Evolutionary conservation across 92 coral and sea anemone species (phyloP).

Genomic region (Galaxea fascicularis): DNA sequence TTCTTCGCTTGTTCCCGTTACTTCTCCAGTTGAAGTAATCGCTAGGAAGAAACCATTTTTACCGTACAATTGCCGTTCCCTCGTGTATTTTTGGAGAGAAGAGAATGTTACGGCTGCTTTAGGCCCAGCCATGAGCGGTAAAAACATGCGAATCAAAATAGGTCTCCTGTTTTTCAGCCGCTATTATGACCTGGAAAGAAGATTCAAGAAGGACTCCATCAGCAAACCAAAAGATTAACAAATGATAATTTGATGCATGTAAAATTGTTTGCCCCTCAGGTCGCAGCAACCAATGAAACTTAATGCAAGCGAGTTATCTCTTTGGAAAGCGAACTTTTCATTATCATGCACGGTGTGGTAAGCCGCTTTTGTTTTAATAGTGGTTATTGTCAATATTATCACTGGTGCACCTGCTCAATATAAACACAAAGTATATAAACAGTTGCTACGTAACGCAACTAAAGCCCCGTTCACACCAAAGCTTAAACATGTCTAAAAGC

Average conservation of each 20-base stretch:
- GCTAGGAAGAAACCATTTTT: conserved; percentile 90
- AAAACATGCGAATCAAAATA: not conserved
- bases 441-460: not conserved
- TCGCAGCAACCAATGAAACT: conserved; percentile 30
- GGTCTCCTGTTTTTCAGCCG: not conserved
- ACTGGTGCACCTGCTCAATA: conserved; percentile 3
- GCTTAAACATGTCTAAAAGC: no score
- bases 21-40: conserved; percentile 80
- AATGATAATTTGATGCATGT: conserved; percentile 26
- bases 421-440: not conserved
- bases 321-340: not conserved
- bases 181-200: conserved; percentile 6
- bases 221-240: conserved; percentile 26
- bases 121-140: conserved; percentile 53
- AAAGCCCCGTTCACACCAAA: not conserved
- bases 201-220: conserved; percentile 6
- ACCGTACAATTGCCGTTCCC: conserved; percentile 80
- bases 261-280: conserved; percentile 7
- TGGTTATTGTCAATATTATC: conserved; percentile 4
- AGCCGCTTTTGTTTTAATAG: conserved; percentile 13
- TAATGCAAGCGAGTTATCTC: conserved; percentile 8
- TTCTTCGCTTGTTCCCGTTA: conserved; percentile 77
- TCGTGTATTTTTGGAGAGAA: conserved; percentile 82
- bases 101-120: conserved; percentile 62
- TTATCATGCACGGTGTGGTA: conserved; percentile 26